Evolutionary conservation across 2,888 invertebrate species (phyloP).

Genomic region (Megalurothrips usitatus): DNA sequence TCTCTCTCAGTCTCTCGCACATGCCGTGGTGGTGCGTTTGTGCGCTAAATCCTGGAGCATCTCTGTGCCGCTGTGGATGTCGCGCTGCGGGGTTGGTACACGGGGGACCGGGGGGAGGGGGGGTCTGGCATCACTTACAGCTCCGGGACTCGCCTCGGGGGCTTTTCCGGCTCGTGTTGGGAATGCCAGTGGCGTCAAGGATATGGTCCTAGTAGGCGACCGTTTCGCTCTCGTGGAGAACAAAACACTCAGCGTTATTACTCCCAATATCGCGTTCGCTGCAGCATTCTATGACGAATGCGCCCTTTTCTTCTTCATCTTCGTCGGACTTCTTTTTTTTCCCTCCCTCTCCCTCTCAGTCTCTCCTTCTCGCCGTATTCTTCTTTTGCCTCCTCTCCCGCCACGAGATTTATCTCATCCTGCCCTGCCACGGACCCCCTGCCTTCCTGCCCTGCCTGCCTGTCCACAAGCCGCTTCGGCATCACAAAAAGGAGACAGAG

Average conservation of each 20-base stretch:
- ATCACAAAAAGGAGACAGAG: too few species aligned
- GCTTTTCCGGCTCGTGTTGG: not conserved
- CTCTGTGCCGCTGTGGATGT: not conserved
- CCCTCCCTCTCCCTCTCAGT: not conserved
- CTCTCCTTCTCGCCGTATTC: not conserved
- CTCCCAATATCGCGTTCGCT: slow-evolving; percentile 1
- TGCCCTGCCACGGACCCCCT: not conserved
- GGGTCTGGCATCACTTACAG: not conserved
- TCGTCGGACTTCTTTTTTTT: not conserved
- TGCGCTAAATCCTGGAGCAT: not conserved
- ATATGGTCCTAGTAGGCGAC: not conserved
- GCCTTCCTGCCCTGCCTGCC: too few species aligned
- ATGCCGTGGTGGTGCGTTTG: not conserved
- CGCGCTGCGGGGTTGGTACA: not conserved
- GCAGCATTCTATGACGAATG: not conserved
- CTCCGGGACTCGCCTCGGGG: not conserved
- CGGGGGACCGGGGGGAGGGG: not conserved
- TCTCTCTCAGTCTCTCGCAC: not conserved
- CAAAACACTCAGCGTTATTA: slow-evolving; percentile 11
- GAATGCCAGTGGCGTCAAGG: slow-evolving; percentile 3
- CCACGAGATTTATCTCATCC: not conserved
- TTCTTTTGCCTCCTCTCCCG: not conserved
- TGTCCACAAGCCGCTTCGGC: too few species aligned
- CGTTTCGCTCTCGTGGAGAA: slow-evolving; percentile 11
- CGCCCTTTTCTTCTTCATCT: not conserved